Evolutionary conservation across 1,140 invertebrate genomes (phyloP).

Genomic region (Drosophila pachea): DNA sequence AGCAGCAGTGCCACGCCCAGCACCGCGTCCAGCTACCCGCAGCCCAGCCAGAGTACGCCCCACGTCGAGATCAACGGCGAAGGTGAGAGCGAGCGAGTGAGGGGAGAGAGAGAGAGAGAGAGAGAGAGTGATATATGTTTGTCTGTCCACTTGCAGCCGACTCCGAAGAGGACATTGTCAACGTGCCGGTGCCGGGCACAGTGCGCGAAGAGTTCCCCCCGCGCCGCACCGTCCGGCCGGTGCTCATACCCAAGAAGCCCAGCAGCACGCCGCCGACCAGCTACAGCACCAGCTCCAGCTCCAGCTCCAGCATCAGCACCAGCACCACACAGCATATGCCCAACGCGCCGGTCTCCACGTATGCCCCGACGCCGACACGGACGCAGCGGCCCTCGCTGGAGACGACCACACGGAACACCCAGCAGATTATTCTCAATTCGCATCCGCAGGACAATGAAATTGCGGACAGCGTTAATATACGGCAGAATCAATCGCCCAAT

Average conservation of each 20-base stretch:
- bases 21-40: slow-evolving; percentile 42
- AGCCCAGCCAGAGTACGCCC: slow-evolving; percentile 54
- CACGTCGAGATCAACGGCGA: slow-evolving; percentile 75
- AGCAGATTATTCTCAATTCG: slow-evolving; percentile 83
- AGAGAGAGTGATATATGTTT: not conserved
- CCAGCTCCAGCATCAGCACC: slow-evolving; percentile 29
- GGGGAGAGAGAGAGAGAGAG: not conserved
- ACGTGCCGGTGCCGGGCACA: slow-evolving; percentile 72
- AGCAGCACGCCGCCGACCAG: slow-evolving; percentile 61
- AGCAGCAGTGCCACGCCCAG: slow-evolving; percentile 38
- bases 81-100: slow-evolving; percentile 43
- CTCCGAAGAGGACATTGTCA: slow-evolving; percentile 72
- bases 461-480: slow-evolving; percentile 80
- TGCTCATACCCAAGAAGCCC: slow-evolving; percentile 70
- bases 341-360: slow-evolving; percentile 44
- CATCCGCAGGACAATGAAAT: slow-evolving; percentile 83
- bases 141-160: slow-evolving; percentile 31
- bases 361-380: slow-evolving; percentile 45
- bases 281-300: slow-evolving; percentile 41
- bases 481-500: slow-evolving; percentile 81
- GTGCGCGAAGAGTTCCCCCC: slow-evolving; percentile 78
- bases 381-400: slow-evolving; percentile 47
- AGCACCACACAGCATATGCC: slow-evolving; percentile 41
- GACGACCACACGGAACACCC: slow-evolving; percentile 71
- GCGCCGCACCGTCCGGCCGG: slow-evolving; percentile 68